phyloP scores from a whole-genome alignment of 1,140 invertebrate species.

The Papilio dardanus region DNA sequence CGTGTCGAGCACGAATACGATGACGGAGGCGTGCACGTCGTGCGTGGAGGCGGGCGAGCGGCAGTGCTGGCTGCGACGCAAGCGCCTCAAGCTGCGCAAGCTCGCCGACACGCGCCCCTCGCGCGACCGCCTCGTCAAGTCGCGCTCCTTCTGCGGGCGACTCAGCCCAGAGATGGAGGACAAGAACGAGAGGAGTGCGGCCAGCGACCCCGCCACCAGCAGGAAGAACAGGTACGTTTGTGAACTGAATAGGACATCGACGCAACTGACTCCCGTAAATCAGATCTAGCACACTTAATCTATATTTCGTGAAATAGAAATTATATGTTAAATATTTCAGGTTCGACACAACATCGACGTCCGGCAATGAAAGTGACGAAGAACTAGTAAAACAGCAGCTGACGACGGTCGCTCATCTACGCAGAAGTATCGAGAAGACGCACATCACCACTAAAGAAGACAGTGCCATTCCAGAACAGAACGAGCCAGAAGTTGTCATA shows the following conservation, averaged over 20 bases:
- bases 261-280: no score
- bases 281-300: no score
- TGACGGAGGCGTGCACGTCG: slow-evolving; percentile 83
- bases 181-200: slow-evolving; percentile 82
- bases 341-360: slow-evolving; percentile 79
- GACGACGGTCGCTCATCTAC: slow-evolving; percentile 67
- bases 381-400: slow-evolving; percentile 70
- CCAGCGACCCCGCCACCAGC: slow-evolving; percentile 84
- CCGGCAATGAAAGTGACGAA: slow-evolving; percentile 80
- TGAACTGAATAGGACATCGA: no score
- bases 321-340: slow-evolving; percentile 56
- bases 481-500: slow-evolving; percentile 68
- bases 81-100: slow-evolving; percentile 86
- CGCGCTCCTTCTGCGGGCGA: slow-evolving; percentile 86
- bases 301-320: no score
- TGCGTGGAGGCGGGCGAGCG: slow-evolving; percentile 79
- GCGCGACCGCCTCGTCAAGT: slow-evolving; percentile 83
- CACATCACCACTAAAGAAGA: slow-evolving; percentile 77
- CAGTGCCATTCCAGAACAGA: slow-evolving; percentile 74
- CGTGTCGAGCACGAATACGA: slow-evolving; percentile 85
- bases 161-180: slow-evolving; percentile 81
- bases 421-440: slow-evolving; percentile 79
- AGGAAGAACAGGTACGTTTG: slow-evolving; percentile 73
- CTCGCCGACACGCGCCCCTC: slow-evolving; percentile 35
- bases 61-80: slow-evolving; percentile 83